Conservation (phyloP, 2,888 invertebrate genomes). For the Amiota mariae region DNA sequence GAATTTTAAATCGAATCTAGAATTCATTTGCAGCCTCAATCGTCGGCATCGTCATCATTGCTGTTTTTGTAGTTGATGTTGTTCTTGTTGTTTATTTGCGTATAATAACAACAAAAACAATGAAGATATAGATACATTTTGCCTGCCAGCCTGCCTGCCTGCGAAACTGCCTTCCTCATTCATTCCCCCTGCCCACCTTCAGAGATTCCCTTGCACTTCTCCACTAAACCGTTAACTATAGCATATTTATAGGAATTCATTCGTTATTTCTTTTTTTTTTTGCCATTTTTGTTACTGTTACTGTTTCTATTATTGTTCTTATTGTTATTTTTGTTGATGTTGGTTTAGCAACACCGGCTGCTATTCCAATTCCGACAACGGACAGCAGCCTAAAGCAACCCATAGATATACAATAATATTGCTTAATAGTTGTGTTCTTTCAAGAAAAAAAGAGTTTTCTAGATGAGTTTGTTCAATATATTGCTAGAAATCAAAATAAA, state of each 20-base stretch:
- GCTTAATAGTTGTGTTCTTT: too few species aligned
- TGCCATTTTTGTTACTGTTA: too few species aligned
- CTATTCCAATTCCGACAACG: too few species aligned
- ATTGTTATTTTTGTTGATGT: too few species aligned
- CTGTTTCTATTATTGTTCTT: too few species aligned
- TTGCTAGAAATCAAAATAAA: too few species aligned
- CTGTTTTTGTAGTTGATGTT: neutral
- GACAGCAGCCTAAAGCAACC: too few species aligned
- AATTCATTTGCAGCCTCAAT: conserved; percentile 23
- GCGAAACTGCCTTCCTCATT: neutral
- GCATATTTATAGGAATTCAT: conserved; percentile 20
- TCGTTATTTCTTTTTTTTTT: too few species aligned
- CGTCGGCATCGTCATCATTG: neutral
- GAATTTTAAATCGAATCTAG: conserved; percentile 25
- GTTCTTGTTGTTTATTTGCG: conserved; percentile 18
- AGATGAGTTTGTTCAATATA: too few species aligned
- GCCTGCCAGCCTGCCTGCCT: neutral
- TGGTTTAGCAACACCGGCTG: too few species aligned
- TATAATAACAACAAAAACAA: conserved; percentile 10
- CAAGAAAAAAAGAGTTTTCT: too few species aligned
- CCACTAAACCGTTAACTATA: conserved; percentile 13
- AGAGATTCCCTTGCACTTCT: neutral
- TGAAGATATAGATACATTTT: neutral
- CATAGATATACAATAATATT: too few species aligned
- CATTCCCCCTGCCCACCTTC: neutral